These are phyloP conservation scores for Camptogramma bilineatum DNA, from an alignment of 2,888 invertebrate species.

Conservation along the genomic window DNA sequence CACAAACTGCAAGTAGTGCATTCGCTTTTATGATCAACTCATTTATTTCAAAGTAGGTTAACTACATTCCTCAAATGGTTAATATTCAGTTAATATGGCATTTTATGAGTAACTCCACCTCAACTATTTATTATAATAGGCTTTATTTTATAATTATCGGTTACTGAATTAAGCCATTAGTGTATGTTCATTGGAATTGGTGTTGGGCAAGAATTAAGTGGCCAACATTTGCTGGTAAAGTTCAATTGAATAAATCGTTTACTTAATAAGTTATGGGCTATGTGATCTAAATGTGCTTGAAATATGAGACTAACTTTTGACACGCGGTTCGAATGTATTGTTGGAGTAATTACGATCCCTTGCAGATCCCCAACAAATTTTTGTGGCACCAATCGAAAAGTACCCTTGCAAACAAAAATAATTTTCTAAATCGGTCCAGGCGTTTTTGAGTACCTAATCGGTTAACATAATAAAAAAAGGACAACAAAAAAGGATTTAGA, in stretches of 20 bases:
- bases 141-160: conserved; percentile 25
- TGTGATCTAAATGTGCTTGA: conserved; percentile 8
- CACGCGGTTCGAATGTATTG: neutral
- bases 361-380: no score
- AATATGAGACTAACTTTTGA: neutral
- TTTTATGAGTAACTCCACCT: conserved; percentile 24
- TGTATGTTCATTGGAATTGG: conserved; percentile 9
- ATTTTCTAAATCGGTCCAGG: no score
- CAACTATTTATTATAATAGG: conserved; percentile 16
- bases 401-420: no score
- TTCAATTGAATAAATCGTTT: conserved; percentile 15
- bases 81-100: conserved; percentile 29
- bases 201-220: conserved; percentile 8
- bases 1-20: neutral
- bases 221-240: conserved; percentile 3
- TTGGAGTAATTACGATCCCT: neutral
- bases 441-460: no score
- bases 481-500: no score
- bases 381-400: no score
- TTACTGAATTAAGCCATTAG: conserved; percentile 27
- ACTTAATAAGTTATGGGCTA: neutral
- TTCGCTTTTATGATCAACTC: conserved; percentile 24
- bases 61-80: conserved; percentile 37
- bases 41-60: conserved; percentile 38
- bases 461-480: no score